Conservation (phyloP, 2,113 vertebrate genomes). For the Eretmochelys imbricata region DNA sequence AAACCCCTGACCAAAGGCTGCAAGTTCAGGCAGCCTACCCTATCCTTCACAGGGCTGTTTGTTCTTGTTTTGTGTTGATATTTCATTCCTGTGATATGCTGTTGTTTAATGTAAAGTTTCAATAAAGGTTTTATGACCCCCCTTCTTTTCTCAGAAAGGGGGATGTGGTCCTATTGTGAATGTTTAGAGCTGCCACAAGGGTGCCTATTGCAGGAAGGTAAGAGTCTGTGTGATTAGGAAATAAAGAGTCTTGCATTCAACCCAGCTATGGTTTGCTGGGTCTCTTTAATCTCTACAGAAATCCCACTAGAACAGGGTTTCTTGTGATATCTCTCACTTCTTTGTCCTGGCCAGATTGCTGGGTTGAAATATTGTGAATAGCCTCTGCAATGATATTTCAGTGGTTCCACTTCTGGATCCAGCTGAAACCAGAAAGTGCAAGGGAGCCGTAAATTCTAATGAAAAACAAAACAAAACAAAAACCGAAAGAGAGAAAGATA, state of each 20-base stretch:
- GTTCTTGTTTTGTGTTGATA: neutral
- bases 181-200: neutral
- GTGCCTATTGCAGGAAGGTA: neutral
- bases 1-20: neutral
- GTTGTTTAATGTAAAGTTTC: neutral
- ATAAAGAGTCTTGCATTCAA: neutral
- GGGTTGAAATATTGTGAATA: slow-evolving; percentile 61
- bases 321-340: slow-evolving; percentile 58
- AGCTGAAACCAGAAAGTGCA: slow-evolving; percentile 60
- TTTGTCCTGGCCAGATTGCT: slow-evolving; percentile 34
- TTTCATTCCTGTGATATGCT: neutral
- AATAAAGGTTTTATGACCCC: neutral
- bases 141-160: neutral
- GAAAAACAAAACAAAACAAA: neutral
- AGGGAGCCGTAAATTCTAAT: slow-evolving; percentile 42
- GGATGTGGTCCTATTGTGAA: neutral
- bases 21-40: neutral
- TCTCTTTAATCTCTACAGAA: neutral
- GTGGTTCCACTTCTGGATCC: slow-evolving; percentile 52
- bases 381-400: slow-evolving; percentile 63
- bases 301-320: slow-evolving; percentile 52
- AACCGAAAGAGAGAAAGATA: slow-evolving; percentile 54
- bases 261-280: neutral
- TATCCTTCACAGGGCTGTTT: neutral
- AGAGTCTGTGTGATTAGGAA: neutral